phyloP scores from a whole-genome alignment of 2,113 vertebrate species.

The Aegypius monachus region DNA sequence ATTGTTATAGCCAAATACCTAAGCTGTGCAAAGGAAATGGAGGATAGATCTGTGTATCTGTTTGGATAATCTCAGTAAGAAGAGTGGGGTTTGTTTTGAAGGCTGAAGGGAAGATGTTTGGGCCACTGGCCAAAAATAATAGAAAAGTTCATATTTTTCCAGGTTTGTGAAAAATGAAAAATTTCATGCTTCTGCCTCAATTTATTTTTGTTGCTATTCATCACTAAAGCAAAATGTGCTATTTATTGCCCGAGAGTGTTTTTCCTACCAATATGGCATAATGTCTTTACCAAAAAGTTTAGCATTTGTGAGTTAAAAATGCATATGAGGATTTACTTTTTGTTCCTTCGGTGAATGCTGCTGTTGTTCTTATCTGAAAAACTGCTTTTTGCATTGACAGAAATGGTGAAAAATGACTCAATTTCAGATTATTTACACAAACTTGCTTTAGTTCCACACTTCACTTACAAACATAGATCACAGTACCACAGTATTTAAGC shows the following conservation, averaged over 20 bases:
- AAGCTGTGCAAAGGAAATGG: neutral
- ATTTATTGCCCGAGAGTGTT: constrained; percentile 19
- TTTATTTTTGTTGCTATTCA: constrained; percentile 34
- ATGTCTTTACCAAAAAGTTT: constrained; percentile 42
- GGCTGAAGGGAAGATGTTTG: neutral
- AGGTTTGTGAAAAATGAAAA: constrained; percentile 28
- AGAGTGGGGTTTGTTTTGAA: neutral
- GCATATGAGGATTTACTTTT: constrained; percentile 12
- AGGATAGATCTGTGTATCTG: neutral
- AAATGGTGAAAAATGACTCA: constrained; percentile 43
- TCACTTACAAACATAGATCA: constrained; percentile 16
- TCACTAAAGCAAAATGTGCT: constrained; percentile 6
- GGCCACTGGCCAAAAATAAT: constrained; percentile 9
- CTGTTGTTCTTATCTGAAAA: constrained; percentile 34
- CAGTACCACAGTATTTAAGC: neutral
- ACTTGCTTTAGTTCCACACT: constrained; percentile 12
- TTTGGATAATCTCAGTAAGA: neutral
- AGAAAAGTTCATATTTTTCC: constrained; percentile 2
- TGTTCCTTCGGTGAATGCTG: neutral
- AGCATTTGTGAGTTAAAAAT: constrained; percentile 9
- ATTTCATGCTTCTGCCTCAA: neutral
- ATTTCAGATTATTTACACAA: constrained; percentile 23
- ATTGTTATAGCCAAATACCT: neutral
- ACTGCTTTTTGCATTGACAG: constrained; percentile 1
- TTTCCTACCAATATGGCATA: neutral